Conservation (phyloP, 2,797 vertebrate genomes). For the Yasuhikotakia modesta region DNA sequence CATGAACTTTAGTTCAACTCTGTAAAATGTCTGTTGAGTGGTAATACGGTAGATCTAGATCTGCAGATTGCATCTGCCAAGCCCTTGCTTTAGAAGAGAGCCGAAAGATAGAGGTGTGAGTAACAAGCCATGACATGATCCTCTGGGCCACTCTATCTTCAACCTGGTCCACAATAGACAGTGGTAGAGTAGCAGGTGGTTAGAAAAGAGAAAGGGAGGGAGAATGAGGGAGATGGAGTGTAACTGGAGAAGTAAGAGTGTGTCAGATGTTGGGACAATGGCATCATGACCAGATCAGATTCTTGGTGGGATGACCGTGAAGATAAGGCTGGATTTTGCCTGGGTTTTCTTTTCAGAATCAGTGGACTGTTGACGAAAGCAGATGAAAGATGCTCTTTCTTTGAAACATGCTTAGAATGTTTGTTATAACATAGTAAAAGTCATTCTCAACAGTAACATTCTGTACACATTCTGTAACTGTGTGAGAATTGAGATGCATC, state of each 20-base stretch:
- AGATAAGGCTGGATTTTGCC: conserved; percentile 11
- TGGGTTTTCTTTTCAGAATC: conserved; percentile 19
- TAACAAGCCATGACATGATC: conserved; percentile 43
- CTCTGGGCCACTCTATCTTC: not conserved
- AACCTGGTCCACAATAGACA: conserved; percentile 18
- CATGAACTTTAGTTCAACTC: conserved; percentile 14
- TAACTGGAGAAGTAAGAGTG: conserved; percentile 38
- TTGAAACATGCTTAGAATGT: not conserved
- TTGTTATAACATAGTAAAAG: not conserved
- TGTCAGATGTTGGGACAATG: conserved; percentile 17
- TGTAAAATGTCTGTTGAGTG: conserved; percentile 21
- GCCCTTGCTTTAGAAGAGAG: conserved; percentile 12
- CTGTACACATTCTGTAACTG: not conserved
- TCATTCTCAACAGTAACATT: not conserved
- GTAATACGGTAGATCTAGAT: conserved; percentile 20
- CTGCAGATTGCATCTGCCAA: conserved; percentile 36
- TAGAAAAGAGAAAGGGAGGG: conserved; percentile 1
- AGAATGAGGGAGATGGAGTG: conserved; percentile 6
- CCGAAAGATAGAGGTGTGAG: conserved; percentile 33
- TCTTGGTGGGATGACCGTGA: not conserved
- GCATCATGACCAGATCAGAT: conserved; percentile 18
- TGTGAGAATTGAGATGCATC: not conserved
- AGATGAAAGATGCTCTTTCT: not conserved
- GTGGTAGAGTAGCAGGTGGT: not conserved
- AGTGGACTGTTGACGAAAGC: not conserved